These are phyloP conservation scores for Neosilurus mollespiculum DNA, from an alignment of 2,797 vertebrate genomes.

Conservation along the genomic window DNA sequence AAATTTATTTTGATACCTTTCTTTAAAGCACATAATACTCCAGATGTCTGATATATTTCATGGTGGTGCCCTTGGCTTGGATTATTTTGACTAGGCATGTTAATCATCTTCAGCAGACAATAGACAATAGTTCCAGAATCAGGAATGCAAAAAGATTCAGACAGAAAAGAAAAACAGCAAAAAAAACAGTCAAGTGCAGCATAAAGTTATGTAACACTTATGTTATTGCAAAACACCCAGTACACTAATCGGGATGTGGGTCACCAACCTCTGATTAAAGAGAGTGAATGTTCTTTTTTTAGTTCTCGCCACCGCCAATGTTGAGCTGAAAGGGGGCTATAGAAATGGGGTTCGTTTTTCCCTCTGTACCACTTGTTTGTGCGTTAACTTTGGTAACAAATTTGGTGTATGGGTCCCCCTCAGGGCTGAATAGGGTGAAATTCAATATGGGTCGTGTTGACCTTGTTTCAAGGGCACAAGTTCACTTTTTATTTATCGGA, in stretches of 20 bases:
- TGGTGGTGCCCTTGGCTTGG: neutral
- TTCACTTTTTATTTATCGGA: no score
- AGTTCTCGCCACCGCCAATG: no score
- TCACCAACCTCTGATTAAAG: no score
- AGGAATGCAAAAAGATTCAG: neutral
- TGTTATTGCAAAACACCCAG: neutral
- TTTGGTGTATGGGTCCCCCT: no score
- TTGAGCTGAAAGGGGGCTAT: no score
- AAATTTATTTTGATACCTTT: neutral
- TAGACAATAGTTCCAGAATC: neutral
- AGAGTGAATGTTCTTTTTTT: no score
- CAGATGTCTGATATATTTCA: neutral
- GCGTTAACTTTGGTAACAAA: no score
- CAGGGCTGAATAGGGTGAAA: no score
- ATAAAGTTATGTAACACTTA: neutral
- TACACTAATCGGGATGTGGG: neutral
- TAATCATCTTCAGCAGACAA: neutral
- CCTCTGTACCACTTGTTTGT: no score
- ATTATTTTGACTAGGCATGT: neutral
- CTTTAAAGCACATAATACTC: neutral
- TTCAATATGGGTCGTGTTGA: no score
- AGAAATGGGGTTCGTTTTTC: no score
- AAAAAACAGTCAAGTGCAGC: neutral
- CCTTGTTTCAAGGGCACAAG: no score
- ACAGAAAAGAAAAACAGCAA: neutral